phyloP scores from a whole-genome alignment of 1,140 invertebrate genomes.

The Caerostris extrusa region DNA sequence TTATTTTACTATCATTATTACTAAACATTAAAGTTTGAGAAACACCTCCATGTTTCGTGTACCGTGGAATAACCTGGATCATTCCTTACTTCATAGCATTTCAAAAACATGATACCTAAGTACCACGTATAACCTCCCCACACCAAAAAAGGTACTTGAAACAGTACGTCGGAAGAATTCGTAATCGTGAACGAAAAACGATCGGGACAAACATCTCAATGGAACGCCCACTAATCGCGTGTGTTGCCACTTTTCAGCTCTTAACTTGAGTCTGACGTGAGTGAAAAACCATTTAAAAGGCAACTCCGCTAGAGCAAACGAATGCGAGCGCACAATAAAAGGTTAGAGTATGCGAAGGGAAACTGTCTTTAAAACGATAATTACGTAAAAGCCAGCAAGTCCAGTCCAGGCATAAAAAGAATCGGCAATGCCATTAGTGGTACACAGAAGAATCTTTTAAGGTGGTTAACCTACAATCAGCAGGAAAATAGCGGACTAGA shows the following conservation, averaged over 20 bases:
- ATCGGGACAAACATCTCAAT: constrained; percentile 34
- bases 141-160: not conserved
- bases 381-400: constrained; percentile 67
- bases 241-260: constrained; percentile 47
- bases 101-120: not conserved
- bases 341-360: constrained; percentile 2
- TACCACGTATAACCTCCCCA: not conserved
- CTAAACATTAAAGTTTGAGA: not conserved
- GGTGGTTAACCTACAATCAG: constrained; percentile 69
- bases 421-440: constrained; percentile 68
- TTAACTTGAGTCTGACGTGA: constrained; percentile 51
- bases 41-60: not conserved
- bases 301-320: not conserved
- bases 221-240: constrained; percentile 40
- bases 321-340: constrained; percentile 34
- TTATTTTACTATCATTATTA: not conserved
- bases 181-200: constrained; percentile 23
- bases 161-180: not conserved
- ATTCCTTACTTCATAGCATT: not conserved
- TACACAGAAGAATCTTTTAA: constrained; percentile 54
- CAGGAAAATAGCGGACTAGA: constrained; percentile 40
- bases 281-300: constrained; percentile 50
- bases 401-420: constrained; percentile 58
- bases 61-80: not conserved
- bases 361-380: constrained; percentile 70